Evolutionary conservation across 2,113 vertebrate genomes (phyloP), one percentile per base, ranked within the genome.

Genomic region (Cheirogaleus medius): DNA sequence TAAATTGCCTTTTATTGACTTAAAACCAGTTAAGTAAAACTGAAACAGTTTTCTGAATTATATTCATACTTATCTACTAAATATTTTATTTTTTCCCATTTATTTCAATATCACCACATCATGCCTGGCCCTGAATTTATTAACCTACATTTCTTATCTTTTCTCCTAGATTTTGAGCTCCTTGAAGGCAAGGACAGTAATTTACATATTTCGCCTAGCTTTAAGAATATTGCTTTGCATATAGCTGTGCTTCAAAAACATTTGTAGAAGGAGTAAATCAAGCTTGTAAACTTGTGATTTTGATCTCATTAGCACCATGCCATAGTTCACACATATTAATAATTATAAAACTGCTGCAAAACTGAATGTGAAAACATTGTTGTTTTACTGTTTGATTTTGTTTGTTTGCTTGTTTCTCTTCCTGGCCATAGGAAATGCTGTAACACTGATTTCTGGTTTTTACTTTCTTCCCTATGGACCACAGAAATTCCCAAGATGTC

Each of bases 241-340:
- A 56, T 21, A 17, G 20, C 21, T 81, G 25, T 86, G 29, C 81
- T 86, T 95, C 64, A 95, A 37, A 87, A 64, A 73, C 66, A 86
- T 82, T 91, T 94, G 34, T 56, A 93, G 13, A 87, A 76, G 76
- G 64, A 92, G 91, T 82, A 89, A 95, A 60, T 94, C 54, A 42
- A 87, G 80, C 37, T 78, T 73, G 32, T 85, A 47, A 93, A 84
- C 32, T 44, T 95, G 21, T 44, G 6, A 47, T 81, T 90, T 82
- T 92, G 60, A 56, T 91, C 39, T 96, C 71, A 92, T 89, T 91
- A 93, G 23, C 37, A 81, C n/a, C 52, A 81, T 23, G 17, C 52
- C 73, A 0, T 84, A 97, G 14, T 83, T 93, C 93, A 90, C 18
- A 80, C 14, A 42, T 56, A 60, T 58, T 69, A 94, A 73, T 68